These are phyloP conservation scores for Netelia fuscicornis DNA, from an alignment of 2,888 invertebrate species.

Conservation along the genomic window DNA sequence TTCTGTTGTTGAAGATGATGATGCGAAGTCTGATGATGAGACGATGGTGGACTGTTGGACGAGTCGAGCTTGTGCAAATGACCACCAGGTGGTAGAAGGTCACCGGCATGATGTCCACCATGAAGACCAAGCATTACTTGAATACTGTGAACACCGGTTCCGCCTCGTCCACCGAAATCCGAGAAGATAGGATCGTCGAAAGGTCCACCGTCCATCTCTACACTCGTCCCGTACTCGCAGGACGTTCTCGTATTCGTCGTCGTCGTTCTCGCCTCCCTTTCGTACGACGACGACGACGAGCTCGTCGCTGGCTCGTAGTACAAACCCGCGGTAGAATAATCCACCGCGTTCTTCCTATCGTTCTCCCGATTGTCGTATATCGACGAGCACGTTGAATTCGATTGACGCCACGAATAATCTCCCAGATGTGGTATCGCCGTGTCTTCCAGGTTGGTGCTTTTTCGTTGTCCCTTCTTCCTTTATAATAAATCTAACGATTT, in stretches of 20 bases:
- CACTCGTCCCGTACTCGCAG: slow-evolving; percentile 36
- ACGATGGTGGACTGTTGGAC: slow-evolving; percentile 85
- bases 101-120: slow-evolving; percentile 83
- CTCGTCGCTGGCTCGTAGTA: slow-evolving; percentile 38
- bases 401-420: slow-evolving; percentile 43
- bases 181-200: slow-evolving; percentile 93
- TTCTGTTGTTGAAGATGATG: slow-evolving; percentile 82
- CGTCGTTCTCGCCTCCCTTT: slow-evolving; percentile 1
- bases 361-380: slow-evolving; percentile 20
- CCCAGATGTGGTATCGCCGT: slow-evolving; percentile 15
- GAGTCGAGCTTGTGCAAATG: slow-evolving; percentile 85
- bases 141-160: slow-evolving; percentile 87
- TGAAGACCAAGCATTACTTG: slow-evolving; percentile 90
- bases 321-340: slow-evolving; percentile 40
- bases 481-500: neutral
- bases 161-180: slow-evolving; percentile 89
- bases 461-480: neutral
- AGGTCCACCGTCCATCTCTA: slow-evolving; percentile 89
- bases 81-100: slow-evolving; percentile 80
- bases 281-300: slow-evolving; percentile 41
- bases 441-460: slow-evolving; percentile 53
- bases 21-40: slow-evolving; percentile 80
- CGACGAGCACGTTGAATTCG: neutral
- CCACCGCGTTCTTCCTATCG: slow-evolving; percentile 40
- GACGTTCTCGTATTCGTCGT: slow-evolving; percentile 8